phyloP scores from a whole-genome alignment of 2,113 vertebrate genomes.

The Sapayoa aenigma region DNA sequence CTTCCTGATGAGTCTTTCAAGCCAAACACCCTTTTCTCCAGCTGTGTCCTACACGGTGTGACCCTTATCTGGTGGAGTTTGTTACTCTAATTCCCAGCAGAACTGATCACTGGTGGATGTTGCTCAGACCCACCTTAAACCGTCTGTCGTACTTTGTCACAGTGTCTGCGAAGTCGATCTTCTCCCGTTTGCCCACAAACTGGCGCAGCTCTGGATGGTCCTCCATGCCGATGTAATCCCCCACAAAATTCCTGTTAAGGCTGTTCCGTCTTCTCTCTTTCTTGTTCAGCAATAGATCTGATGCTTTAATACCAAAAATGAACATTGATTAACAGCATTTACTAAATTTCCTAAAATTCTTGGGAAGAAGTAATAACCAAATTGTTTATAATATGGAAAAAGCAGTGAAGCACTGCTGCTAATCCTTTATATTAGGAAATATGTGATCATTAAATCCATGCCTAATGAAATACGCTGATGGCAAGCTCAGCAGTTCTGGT shows the following conservation, averaged over 20 bases:
- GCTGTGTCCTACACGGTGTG: not conserved
- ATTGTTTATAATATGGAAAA: not conserved
- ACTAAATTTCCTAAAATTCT: not conserved
- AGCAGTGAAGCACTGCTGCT: not conserved
- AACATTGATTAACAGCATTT: not conserved
- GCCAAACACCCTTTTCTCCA: not conserved
- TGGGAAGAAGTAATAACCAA: not conserved
- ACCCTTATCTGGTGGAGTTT: not conserved
- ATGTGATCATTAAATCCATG: not conserved
- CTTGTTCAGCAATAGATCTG: slow-evolving; percentile 91
- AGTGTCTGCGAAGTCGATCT: slow-evolving; percentile 94
- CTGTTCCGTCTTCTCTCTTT: slow-evolving; percentile 95
- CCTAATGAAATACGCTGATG: not conserved
- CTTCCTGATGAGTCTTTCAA: not conserved
- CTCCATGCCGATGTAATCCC: slow-evolving; percentile 97
- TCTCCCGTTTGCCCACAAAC: slow-evolving; percentile 92
- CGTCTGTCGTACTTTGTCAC: slow-evolving; percentile 93
- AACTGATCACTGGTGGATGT: not conserved
- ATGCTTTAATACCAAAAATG: slow-evolving; percentile 76
- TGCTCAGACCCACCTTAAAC: slow-evolving; percentile 84
- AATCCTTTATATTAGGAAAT: not conserved
- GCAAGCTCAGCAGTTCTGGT: not conserved
- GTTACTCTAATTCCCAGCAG: not conserved
- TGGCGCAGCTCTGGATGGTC: slow-evolving; percentile 91
- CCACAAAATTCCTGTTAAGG: slow-evolving; percentile 96